These are phyloP conservation scores for Drosophila algonquin DNA, from an alignment of 2,888 invertebrate genomes.

Conservation along the genomic window DNA sequence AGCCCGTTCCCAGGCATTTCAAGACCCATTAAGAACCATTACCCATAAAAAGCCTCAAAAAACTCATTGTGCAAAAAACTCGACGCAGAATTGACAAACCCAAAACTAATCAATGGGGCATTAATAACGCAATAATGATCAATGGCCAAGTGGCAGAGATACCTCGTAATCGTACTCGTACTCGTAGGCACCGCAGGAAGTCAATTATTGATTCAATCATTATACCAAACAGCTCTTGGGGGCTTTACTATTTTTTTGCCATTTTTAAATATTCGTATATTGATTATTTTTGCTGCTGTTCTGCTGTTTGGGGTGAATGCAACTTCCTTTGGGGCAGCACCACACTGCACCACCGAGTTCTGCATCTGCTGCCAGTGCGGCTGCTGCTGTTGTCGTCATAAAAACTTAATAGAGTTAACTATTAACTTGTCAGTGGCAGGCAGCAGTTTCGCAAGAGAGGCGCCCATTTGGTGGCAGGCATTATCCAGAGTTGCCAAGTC, in stretches of 20 bases:
- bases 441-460: slow-evolving; percentile 43
- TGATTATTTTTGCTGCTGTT: slow-evolving; percentile 30
- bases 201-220: slow-evolving; percentile 61
- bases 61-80: not conserved
- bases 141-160: slow-evolving; percentile 28
- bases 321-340: slow-evolving; percentile 63
- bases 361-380: too few relatives aligned
- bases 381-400: slow-evolving; percentile 37
- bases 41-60: not conserved
- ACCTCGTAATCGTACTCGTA: too few relatives aligned
- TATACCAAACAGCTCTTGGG: slow-evolving; percentile 31
- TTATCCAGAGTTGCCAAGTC: slow-evolving; percentile 31
- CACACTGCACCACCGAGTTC: too few relatives aligned
- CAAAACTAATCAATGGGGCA: slow-evolving; percentile 29
- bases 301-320: slow-evolving; percentile 29
- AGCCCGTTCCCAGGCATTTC: too few relatives aligned
- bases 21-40: not conserved
- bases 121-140: slow-evolving; percentile 37
- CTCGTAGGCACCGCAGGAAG: slow-evolving; percentile 40
- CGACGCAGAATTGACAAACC: slow-evolving; percentile 17
- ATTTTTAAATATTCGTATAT: slow-evolving; percentile 49
- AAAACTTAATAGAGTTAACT: slow-evolving; percentile 53
- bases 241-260: slow-evolving; percentile 10
- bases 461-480: slow-evolving; percentile 48
- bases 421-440: slow-evolving; percentile 69